Base-by-base conservation (phyloP, 2,888 invertebrate genomes). In the Phaedon cochleariae region DNA sequence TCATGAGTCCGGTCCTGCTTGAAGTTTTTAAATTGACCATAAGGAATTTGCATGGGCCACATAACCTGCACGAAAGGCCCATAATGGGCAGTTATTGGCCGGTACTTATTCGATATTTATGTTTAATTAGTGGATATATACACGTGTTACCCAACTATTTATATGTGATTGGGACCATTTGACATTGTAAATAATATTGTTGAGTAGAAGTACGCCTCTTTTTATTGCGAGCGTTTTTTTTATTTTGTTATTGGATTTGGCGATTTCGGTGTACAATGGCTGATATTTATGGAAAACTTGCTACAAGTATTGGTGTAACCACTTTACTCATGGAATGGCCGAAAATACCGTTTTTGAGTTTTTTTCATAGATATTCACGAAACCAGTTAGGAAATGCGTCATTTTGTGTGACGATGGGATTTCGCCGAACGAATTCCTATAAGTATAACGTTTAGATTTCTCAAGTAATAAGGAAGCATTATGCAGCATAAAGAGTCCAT, bases 101-200 rank as follows among this genome's bases (percentile, higher is more conserved):
- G 63, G 65, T 71, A 71, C 65, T 71, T 73, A 73, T 64, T 63
- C 69, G 69, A 72, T 68, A 73, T 73, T 73, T 73, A 73, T 72
- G 73, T 70, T 70, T 73, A 73, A 73, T 73, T 73, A 73, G 70
- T 68, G 51, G 64, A 55, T 63, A 64, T 63, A 64, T 71, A 73
- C 73, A 73, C 73, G 72, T 73, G 73, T 73, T 69, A 62, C 66
- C 65, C 58, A 65, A 72, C 69, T 73, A 72, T 73, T 73, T 73
- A 73, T 72, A 70, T 72, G 73, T 70, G 72, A 73, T 72, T 73
- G 70, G 68, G 69, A 65, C 68, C 69, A 67, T 73, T 73, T 69
- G 41, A 66, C 68, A 69, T 69, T 67, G 70, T 73, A 70, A 72
- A 73, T 68, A 68, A 69, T 69, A 64, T 62, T 65, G 70, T 68